Conservation (phyloP, 1,140 invertebrate genomes). For the Dermatophagoides farinae region DNA sequence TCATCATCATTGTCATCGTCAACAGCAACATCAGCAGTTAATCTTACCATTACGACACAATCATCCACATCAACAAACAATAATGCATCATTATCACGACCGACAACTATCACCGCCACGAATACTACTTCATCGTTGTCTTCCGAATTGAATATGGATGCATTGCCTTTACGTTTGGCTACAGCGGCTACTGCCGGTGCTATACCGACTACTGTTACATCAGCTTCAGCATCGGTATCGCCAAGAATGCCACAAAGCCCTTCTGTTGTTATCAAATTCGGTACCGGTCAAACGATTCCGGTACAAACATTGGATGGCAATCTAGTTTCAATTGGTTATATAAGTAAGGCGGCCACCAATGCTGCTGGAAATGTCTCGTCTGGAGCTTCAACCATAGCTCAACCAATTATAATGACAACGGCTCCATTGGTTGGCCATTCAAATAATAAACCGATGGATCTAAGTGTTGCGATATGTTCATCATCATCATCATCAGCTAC, state of each 20-base stretch:
- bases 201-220: neutral
- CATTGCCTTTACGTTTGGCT: neutral
- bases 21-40: neutral
- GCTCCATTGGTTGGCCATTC: neutral
- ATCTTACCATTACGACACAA: too few relatives aligned
- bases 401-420: neutral
- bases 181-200: neutral
- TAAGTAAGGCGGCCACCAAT: neutral
- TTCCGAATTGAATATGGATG: neutral
- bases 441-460: neutral
- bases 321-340: neutral
- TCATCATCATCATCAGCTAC: neutral
- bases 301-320: neutral
- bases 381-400: neutral
- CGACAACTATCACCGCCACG: too few relatives aligned
- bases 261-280: slow-evolving; percentile 2
- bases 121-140: too few relatives aligned
- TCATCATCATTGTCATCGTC: too few relatives aligned
- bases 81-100: too few relatives aligned
- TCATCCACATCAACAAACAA: too few relatives aligned
- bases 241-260: neutral
- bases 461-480: neutral
- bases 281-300: neutral
- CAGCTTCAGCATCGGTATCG: neutral
- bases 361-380: neutral